Base-by-base conservation (phyloP, 92 coral and sea anemone genomes). In the Palythoa caribaeorum region DNA sequence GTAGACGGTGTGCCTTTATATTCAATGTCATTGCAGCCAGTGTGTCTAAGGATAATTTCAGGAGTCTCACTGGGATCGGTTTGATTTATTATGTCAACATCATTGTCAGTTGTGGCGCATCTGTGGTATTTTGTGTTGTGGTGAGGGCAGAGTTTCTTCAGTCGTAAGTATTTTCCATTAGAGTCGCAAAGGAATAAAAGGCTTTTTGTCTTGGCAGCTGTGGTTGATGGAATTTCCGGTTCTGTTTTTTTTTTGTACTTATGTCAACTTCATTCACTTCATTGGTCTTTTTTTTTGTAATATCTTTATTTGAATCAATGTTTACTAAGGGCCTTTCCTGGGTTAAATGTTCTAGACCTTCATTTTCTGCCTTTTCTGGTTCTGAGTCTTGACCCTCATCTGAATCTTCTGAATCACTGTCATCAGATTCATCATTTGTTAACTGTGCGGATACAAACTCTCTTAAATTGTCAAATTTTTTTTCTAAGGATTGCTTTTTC, bases 21-120 rank as follows among this genome's bases (percentile, higher is more conserved):
- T 53, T 81, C 86, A 37, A 83, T 63, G 63, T 83, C 86, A 38
- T 83, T 60, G 17, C 70, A 57, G 7, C 71, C 84, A 36, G 84
- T 79, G 71, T 79, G 84, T 38, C 19, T 20, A 6, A 79, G 69
- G 3, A 79, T 57, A 52, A 79, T 65, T 9, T 8, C n/a, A 7
- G 84, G 71, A 15, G 36, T 7, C 51, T 79, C 60, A 50, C 37
- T 48, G 1, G 70, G 47, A 73, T 73, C 35, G n/a, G 19, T 13
- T 16, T 73, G n/a, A 0, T 15, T 62, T 17, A 62, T 17, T 62
- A 62, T 62, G 35, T 62, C 69, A 12, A 62, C 17, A 62, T 19
- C 69, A 62, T 17, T 62, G 20, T 62, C 20, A 62, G 69, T 62
- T 62, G 69, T 62, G 19, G 69, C 69, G 20, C 69, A 62, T 62